A percentile compares a stretch with the other conserved stretches of the same genome.
Evolutionary conservation across 2,797 vertebrate genomes (phyloP).

Genomic region (Linurgus olivaceus): DNA sequence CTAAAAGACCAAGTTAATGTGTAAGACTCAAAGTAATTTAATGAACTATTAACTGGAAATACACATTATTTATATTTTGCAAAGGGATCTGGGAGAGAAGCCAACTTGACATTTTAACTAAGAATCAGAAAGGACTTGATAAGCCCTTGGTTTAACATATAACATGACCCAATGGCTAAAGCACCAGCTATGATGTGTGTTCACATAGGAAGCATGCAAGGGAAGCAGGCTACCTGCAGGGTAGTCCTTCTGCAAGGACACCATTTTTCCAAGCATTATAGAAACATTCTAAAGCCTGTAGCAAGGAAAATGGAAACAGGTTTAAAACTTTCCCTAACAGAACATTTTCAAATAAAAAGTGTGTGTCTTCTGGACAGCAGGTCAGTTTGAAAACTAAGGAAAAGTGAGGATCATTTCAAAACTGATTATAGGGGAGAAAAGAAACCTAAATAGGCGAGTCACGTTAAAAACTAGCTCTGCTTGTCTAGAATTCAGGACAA

Average conservation of each 20-base stretch:
- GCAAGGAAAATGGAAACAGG: neutral
- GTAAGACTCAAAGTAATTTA: neutral
- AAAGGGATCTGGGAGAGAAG: neutral
- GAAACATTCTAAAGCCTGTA: neutral
- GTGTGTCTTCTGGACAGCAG: neutral
- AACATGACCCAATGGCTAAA: neutral
- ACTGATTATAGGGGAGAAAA: neutral
- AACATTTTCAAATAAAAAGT: neutral
- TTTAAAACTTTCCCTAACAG: neutral
- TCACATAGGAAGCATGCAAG: neutral
- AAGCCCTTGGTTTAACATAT: neutral
- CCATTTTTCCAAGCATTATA: neutral
- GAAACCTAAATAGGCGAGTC: neutral
- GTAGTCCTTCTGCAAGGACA: neutral
- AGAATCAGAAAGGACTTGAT: neutral
- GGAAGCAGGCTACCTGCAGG: neutral
- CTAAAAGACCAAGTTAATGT: neutral
- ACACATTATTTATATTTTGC: neutral
- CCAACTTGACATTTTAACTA: neutral
- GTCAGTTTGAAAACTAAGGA: neutral
- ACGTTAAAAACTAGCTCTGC: accelerated
- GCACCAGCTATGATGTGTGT: neutral
- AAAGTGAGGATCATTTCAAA: neutral
- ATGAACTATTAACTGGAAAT: neutral
- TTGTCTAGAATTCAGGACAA: neutral